Percentiles rank a stretch among this genome's conserved stretches.
Conservation (phyloP, 2,797 vertebrate species). For the Spatula versicolor region DNA sequence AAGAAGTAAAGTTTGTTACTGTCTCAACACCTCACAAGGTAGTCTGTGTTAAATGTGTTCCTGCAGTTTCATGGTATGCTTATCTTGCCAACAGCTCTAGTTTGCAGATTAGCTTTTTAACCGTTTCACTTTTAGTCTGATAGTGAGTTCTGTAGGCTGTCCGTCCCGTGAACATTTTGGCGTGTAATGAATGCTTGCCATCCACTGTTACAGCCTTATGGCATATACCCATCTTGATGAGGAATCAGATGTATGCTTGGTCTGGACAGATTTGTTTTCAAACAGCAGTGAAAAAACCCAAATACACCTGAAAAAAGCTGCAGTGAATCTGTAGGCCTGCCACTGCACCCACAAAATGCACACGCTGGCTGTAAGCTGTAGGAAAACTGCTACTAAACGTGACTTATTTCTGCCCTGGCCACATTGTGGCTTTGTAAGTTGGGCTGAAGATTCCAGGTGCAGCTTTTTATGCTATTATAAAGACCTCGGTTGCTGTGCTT, state of each 20-base stretch:
- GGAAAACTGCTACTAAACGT: neutral
- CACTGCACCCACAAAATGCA: neutral
- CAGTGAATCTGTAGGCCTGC: neutral
- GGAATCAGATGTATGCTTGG: neutral
- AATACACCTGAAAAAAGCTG: neutral
- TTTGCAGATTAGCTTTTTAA: neutral
- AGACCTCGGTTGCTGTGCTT: neutral
- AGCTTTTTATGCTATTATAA: neutral
- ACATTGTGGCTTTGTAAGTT: neutral
- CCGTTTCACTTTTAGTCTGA: neutral
- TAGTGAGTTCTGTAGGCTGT: neutral
- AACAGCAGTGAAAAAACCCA: neutral
- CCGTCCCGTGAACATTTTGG: neutral
- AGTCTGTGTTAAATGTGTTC: neutral
- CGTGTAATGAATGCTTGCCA: neutral
- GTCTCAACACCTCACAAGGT: neutral
- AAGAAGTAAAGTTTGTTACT: neutral
- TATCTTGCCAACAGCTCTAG: neutral
- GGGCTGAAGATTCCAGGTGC: neutral
- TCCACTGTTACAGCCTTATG: accelerated
- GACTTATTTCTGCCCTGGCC: neutral
- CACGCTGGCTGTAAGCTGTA: accelerated
- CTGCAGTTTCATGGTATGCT: neutral
- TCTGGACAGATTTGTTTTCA: neutral
- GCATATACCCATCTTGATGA: neutral